Percentiles rank a stretch among this genome's conserved stretches.
phyloP scores from a whole-genome alignment of 2,888 invertebrate genomes.

The Caenorhabditis doughertyi region DNA sequence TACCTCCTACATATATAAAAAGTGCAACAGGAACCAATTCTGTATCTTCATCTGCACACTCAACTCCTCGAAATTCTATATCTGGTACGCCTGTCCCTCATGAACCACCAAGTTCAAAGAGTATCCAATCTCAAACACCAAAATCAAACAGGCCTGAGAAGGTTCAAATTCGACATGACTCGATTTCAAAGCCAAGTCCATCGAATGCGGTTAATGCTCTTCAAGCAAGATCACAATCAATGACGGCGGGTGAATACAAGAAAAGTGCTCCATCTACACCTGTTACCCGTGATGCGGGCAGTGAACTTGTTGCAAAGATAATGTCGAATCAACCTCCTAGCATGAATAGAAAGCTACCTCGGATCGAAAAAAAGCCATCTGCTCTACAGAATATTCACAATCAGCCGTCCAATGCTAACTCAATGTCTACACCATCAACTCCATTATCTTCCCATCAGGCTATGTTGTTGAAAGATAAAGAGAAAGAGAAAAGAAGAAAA shows the following conservation, averaged over 20 bases:
- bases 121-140: conserved; percentile 6
- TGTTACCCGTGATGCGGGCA: conserved; percentile 32
- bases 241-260: conserved; percentile 28
- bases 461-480: conserved; percentile 35
- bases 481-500: conserved; percentile 35
- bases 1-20: conserved; percentile 1
- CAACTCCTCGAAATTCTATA: conserved; percentile 51
- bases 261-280: conserved; percentile 36
- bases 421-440: not conserved
- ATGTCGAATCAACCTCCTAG: conserved; percentile 48
- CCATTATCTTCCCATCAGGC: not conserved
- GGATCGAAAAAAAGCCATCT: conserved; percentile 60
- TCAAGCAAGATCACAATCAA: conserved; percentile 47
- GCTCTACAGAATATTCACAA: conserved; percentile 26
- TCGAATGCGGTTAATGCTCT: conserved; percentile 34
- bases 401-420: not conserved
- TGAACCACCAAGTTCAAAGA: conserved; percentile 12
- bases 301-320: conserved; percentile 46
- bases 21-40: conserved; percentile 37
- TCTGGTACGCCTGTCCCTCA: conserved; percentile 33
- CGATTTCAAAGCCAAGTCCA: conserved; percentile 51
- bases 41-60: conserved; percentile 28
- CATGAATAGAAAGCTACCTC: conserved; percentile 52
- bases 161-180: conserved; percentile 47
- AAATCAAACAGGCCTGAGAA: conserved; percentile 42